Evolutionary conservation across 2,888 invertebrate species (phyloP), one percentile per base, ranked within the genome.

Genomic region (Chelonus formosanus): DNA sequence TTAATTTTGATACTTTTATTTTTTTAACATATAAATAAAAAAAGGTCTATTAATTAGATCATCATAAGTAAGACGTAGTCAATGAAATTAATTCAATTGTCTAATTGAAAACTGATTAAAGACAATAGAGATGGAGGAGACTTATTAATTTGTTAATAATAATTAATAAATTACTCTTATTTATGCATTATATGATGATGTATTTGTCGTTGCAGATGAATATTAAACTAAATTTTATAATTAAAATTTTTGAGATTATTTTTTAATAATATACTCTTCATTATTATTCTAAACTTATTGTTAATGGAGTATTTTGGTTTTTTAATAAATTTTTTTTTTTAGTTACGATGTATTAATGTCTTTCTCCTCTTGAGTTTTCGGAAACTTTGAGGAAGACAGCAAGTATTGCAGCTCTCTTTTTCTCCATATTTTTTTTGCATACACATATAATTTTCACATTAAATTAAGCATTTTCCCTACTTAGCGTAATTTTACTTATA

Each of bases 151-250:
- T 1, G 20, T 20, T 20, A 20, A 20, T 20, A 20, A 20, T 20
- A 20, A 20, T 20, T 20, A 20, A 20, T 20, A 20, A 20, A 20
- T 20, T 20, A 20, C 20, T 20, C 20, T 20, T 20, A 20, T 20
- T 20, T 20, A 20, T 20, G 2, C 20, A 20, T 20, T 20, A 20
- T 20, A 20, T 20, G 20, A 20, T 20, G 20, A 20, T 20, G 20
- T 20, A 79, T 56, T 65, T 74, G 73, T 77, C 75, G 75, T 78
- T 78, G 78, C 73, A 71, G 69, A 74, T 75, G 73, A 74, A 60
- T 31, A 48, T 48, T 48, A 48, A 48, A 48, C 48, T 48, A 31
- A 48, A 48, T n/a, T 20, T 48, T 20, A 48, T 48, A 10, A 10
- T 48, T 20, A 48, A 20, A 20, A 48, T n/a, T 48, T 48, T 20